Conservation (phyloP, 2,113 vertebrate genomes). For the Acinonyx jubatus region DNA sequence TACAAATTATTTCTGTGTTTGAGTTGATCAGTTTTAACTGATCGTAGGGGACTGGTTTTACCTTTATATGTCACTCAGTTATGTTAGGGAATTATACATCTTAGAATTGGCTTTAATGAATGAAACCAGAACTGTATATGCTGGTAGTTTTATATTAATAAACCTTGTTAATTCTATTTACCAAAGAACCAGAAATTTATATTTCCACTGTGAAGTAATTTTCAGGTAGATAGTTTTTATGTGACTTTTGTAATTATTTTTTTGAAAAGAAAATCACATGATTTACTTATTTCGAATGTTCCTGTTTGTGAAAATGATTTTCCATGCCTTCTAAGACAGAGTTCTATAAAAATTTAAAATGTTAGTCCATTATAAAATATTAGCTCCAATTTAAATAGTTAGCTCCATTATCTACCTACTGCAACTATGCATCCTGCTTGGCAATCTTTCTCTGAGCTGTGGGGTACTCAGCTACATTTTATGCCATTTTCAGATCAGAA, state of each 20-base stretch:
- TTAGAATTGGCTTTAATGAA: background rate
- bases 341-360: background rate
- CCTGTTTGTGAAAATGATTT: background rate
- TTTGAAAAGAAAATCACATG: background rate
- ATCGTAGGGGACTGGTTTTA: background rate
- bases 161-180: background rate
- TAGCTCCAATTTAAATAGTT: background rate
- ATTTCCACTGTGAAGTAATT: background rate
- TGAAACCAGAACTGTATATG: background rate
- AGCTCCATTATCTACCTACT: background rate
- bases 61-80: background rate
- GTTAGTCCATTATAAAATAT: background rate
- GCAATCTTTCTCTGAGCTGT: background rate
- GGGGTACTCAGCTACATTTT: background rate
- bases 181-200: background rate
- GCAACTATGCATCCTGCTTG: accelerated
- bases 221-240: background rate
- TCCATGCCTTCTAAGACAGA: background rate
- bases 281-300: background rate
- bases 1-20: background rate
- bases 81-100: background rate
- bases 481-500: background rate
- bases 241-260: background rate
- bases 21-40: background rate
- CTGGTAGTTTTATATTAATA: background rate